Base-by-base conservation (phyloP, 2,888 invertebrate species). In the Stictocephala bisonia region DNA sequence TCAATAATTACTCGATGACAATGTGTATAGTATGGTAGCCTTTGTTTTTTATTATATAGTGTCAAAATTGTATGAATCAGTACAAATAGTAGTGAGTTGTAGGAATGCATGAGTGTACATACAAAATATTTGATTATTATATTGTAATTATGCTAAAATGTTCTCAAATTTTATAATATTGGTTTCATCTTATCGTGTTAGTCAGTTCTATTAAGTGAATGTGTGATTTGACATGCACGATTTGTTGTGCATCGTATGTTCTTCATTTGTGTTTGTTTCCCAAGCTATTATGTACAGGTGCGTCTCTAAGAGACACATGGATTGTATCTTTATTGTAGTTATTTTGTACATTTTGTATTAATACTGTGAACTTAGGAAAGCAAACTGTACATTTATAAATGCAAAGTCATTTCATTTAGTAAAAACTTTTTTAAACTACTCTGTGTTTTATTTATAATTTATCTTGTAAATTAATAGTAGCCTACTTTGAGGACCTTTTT, bases 341-440 rank as follows among this genome's bases (percentile, higher is more conserved):
- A 69, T 69, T 69, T 69, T 69, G 69, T 69, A 69, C 69, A 69
- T 69, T 60, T 69, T 69, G 69, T 69, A 69, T 69, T 69, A 53
- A 69, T 69, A 69, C 24, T 69, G 69, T 69, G 69, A 69, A 69
- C 35, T 69, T 60, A 60, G 60, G 35, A 60, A 60, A 35, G 60
- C 60, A 60, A 60, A 60, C 27, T 60, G 60, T 60, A 60, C 31
- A 60, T 35, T 60, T 60, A 60, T 60, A 60, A 60, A 60, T 60
- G 60, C 60, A 60, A 60, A 60, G 60, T 40, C 22, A n/a, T 60
- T 60, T 60, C 60, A 60, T 60, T 60, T 60, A 60, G 60, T 60
- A 60, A 60, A 60, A 18, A 60, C n/a, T 60, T 60, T 60, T 60
- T 60, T 60, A 60, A 60, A 60, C 60, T 35, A 40, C 18, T 7